These are phyloP conservation scores for Symphodus melops DNA, from an alignment of 2,113 vertebrate species.

Conservation along the genomic window DNA sequence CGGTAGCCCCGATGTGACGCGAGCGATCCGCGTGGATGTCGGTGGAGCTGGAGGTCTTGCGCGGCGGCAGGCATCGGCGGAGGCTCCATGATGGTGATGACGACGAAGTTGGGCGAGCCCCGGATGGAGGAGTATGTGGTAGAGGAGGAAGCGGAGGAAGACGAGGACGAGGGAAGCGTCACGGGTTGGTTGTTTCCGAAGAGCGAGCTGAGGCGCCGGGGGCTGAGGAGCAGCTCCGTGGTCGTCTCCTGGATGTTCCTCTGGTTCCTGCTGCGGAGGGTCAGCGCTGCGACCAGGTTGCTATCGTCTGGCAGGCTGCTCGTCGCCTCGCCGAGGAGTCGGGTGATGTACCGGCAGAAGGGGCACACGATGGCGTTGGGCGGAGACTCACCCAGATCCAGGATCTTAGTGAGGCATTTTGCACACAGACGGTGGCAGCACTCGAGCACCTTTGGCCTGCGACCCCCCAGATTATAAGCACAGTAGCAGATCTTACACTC, in stretches of 20 bases:
- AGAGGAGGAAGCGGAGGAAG: constrained; percentile 33
- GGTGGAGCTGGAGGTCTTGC: constrained; percentile 80
- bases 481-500: constrained; percentile 99
- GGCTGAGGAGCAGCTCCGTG: constrained; percentile 89
- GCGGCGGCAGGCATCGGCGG: constrained; percentile 77
- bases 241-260: constrained; percentile 87
- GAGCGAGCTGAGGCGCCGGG: constrained; percentile 87
- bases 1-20: constrained; percentile 80
- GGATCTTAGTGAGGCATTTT: constrained; percentile 93
- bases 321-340: constrained; percentile 86
- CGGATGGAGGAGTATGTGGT: constrained; percentile 74
- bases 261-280: constrained; percentile 84
- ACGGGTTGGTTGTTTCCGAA: constrained; percentile 81
- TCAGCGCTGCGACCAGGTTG: constrained; percentile 88
- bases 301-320: constrained; percentile 91
- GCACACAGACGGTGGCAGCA: constrained; percentile 94
- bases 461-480: constrained; percentile 87
- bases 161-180: constrained; percentile 77
- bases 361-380: constrained; percentile 91
- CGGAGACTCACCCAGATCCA: constrained; percentile 90
- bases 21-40: constrained; percentile 34
- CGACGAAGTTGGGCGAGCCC: constrained; percentile 87
- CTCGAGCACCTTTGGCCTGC: constrained; percentile 91
- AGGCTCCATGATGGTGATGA: constrained; percentile 97
- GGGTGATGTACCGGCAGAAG: constrained; percentile 91